Base-by-base conservation (phyloP, 2,797 vertebrate species). In the Delichon dasypus region DNA sequence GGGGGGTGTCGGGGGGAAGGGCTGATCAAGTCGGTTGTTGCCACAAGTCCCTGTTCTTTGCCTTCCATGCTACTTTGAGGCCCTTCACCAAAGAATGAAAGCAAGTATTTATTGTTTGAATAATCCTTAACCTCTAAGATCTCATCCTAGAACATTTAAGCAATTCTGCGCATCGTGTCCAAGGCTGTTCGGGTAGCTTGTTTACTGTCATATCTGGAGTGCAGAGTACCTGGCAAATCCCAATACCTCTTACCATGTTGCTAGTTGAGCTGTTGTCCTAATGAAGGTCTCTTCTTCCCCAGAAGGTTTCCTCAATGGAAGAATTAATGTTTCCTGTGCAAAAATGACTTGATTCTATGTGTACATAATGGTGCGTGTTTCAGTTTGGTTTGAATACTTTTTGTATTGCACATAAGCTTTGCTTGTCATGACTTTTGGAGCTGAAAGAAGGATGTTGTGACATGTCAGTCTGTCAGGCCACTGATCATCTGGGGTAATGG, bases 351-450 rank as follows among this genome's bases (percentile, higher is more conserved):
- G 11, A 16, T 75, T 71, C 16, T 51, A 0, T 57, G 17, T 38
- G 20, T 32, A 3, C 5, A 8, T 64, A 26, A 9, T 36, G 5
- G 16, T 32, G 16, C 8, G 2, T 61, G 3, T 38, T 72, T 79
- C 18, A 23, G 5, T 80, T 68, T 61, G 18, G 3, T 72, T 81
- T 58, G 14, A 70, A 5, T 54, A 5, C 2, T 42, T 57, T 29
- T 38, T 0, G 0, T 26, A 7, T 54, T 55, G 25, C 17, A 7
- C 2, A 0, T 48, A 38, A 88, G 8, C 9, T 54, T 74, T 48
- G 22, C 22, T 77, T 50, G 16, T 32, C 5, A 7, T 21, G 14
- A 32, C 16, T 42, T 68, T 20, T 25, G 19, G 42, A 70, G 10
- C 23, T 29, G 11, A 23, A 77, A 66, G 36, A 29, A 55, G 21